Conservation (phyloP, 2,113 vertebrate genomes). For the Otolemur garnettii region DNA sequence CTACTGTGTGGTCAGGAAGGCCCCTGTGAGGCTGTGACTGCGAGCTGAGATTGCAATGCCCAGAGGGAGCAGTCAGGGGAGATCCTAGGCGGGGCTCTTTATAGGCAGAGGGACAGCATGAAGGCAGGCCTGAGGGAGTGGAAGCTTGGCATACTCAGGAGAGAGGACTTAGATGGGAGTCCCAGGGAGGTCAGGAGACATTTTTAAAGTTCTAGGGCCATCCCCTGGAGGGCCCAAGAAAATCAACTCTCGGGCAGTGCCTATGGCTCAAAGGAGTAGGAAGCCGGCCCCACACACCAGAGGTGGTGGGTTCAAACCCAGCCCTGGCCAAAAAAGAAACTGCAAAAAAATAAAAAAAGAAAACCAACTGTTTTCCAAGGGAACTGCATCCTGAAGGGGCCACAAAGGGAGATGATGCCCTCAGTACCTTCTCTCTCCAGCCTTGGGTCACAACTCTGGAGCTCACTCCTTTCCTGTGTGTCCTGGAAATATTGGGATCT, state of each 20-base stretch:
- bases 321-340: too few species aligned
- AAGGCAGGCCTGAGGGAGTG: accelerated
- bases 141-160: background rate
- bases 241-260: background rate
- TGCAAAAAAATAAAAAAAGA: too few species aligned
- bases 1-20: background rate
- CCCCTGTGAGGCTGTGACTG: background rate
- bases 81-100: background rate
- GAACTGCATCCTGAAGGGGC: background rate
- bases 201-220: background rate
- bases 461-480: background rate
- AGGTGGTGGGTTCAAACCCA: too few species aligned
- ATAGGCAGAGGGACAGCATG: accelerated
- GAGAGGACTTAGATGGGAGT: background rate
- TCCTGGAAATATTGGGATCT: background rate
- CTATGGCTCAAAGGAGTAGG: too few species aligned
- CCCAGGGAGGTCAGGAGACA: background rate
- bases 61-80: accelerated
- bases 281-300: too few species aligned
- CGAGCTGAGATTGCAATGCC: background rate
- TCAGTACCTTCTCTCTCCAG: background rate
- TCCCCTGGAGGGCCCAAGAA: too few species aligned
- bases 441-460: accelerated
- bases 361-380: background rate
- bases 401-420: accelerated